phyloP scores from a whole-genome alignment of 2,113 vertebrate genomes.

The Sturnira hondurensis region DNA sequence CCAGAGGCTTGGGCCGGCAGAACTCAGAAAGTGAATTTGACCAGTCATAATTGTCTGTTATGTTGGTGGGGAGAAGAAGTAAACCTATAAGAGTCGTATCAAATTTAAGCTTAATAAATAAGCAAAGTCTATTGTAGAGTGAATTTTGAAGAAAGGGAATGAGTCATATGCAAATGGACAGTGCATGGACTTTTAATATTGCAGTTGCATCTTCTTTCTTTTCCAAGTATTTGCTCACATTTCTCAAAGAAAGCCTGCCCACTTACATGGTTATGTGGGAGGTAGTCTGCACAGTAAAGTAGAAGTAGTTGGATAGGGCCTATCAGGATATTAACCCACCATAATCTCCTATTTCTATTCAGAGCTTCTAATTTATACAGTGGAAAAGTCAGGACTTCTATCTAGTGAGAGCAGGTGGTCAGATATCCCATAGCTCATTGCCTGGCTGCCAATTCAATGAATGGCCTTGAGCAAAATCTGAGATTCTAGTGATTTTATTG shows the following conservation, averaged over 20 bases:
- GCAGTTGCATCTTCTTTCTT: not conserved
- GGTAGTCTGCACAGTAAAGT: not conserved
- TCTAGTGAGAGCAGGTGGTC: not conserved
- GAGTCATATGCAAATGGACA: not conserved
- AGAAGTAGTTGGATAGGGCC: not conserved
- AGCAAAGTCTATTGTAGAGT: not conserved
- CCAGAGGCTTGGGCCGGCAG: not conserved
- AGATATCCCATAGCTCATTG: not conserved
- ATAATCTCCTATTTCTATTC: not conserved
- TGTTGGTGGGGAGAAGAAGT: not conserved
- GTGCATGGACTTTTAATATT: not conserved
- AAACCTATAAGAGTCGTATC: not conserved
- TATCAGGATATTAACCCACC: not conserved
- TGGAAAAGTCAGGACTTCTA: not conserved
- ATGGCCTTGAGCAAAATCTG: not conserved
- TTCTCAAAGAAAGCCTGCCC: not conserved
- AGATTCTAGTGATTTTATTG: constrained; percentile 6
- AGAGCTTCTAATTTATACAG: not conserved
- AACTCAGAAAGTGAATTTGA: not conserved
- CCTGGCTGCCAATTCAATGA: not conserved
- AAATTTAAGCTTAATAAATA: not conserved
- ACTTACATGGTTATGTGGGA: not conserved
- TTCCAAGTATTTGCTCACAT: not conserved
- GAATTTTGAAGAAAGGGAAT: not conserved
- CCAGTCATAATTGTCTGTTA: not conserved